Evolutionary conservation across 2,888 invertebrate genomes (phyloP).

Genomic region (Philaethria dido): DNA sequence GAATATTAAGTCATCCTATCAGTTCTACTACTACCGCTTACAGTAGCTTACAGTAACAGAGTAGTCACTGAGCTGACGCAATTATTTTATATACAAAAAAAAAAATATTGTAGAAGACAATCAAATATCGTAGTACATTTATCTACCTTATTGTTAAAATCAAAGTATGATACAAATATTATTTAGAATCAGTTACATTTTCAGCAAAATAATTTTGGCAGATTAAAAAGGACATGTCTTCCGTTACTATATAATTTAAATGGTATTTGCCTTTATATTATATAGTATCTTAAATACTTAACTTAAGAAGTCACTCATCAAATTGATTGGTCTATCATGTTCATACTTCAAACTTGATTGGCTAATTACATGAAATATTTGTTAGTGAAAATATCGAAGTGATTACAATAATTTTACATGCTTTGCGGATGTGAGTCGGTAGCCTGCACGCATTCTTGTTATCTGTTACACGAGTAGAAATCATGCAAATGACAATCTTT

Average conservation of each 20-base stretch:
- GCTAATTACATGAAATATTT: slow-evolving; percentile 33
- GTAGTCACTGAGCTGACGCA: neutral
- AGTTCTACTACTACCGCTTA: slow-evolving; percentile 23
- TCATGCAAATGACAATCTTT: slow-evolving; percentile 31
- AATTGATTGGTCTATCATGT: slow-evolving; percentile 17
- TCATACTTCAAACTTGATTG: slow-evolving; percentile 5
- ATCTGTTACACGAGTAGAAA: slow-evolving; percentile 44
- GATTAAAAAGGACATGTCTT: neutral
- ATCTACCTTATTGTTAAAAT: no score
- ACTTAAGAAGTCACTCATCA: neutral
- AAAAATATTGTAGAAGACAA: no score
- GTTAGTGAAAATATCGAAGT: slow-evolving; percentile 35
- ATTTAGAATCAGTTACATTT: no score
- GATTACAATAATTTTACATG: slow-evolving; percentile 46
- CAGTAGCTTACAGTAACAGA: no score
- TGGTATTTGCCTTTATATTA: neutral
- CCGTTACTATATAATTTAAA: neutral
- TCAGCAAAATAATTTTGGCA: no score
- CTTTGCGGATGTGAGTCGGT: slow-evolving; percentile 40
- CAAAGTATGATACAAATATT: no score
- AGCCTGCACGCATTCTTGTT: slow-evolving; percentile 44
- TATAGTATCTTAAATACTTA: no score
- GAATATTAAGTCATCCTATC: slow-evolving; percentile 53
- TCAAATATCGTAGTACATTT: no score
- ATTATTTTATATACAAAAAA: neutral